phyloP scores from a whole-genome alignment of 2,797 vertebrate species.

The Squalus acanthias region DNA sequence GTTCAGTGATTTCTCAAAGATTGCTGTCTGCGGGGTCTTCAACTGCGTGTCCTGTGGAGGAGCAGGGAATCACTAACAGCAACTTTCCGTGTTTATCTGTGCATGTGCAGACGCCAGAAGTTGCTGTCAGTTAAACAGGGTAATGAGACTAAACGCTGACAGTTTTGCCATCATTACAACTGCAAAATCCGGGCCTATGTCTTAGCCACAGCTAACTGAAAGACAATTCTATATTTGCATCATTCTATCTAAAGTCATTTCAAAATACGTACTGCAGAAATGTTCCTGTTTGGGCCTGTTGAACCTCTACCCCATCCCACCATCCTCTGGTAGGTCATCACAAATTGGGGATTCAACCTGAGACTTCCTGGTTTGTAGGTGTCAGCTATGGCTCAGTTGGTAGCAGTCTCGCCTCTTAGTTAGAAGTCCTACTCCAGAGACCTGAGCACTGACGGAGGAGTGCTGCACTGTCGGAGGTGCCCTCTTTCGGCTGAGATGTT shows the following conservation, averaged over 20 bases:
- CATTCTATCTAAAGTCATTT: background rate
- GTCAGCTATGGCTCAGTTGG: background rate
- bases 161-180: too few species aligned
- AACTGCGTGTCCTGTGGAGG: too few species aligned
- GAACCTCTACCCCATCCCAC: background rate
- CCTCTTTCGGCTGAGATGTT: background rate
- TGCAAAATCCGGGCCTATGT: too few species aligned
- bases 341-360: background rate
- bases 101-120: too few species aligned
- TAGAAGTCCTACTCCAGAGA: too few species aligned
- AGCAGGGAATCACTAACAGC: too few species aligned
- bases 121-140: too few species aligned
- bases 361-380: background rate
- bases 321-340: background rate
- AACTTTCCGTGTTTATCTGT: too few species aligned
- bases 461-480: background rate
- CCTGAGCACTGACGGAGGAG: background rate
- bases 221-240: background rate
- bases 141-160: too few species aligned
- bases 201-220: background rate
- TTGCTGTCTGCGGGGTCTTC: too few species aligned
- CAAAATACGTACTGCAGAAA: background rate
- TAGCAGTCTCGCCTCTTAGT: background rate
- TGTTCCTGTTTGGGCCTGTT: background rate
- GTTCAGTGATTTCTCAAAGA: too few species aligned